Percentiles rank a stretch among this genome's conserved stretches.
Evolutionary conservation across 1,140 invertebrate species (phyloP).

Genomic region (Phocides pigmalion): DNA sequence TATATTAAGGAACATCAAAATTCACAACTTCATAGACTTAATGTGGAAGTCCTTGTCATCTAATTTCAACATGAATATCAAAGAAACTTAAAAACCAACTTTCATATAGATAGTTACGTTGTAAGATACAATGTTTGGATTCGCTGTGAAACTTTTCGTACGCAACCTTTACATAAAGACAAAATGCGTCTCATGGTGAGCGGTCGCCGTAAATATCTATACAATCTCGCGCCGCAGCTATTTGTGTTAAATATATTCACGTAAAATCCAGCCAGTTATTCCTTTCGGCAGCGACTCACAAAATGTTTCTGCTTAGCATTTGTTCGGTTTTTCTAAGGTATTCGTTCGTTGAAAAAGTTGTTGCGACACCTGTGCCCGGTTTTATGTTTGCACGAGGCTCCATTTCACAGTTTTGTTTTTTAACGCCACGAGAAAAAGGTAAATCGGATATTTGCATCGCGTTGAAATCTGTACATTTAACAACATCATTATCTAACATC

Average conservation of each 20-base stretch:
- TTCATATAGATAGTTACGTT: not conserved
- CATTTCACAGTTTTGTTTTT: slow-evolving; percentile 2
- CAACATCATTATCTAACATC: no score
- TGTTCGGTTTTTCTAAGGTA: slow-evolving; percentile 9
- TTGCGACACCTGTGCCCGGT: slow-evolving; percentile 12
- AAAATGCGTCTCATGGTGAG: not conserved
- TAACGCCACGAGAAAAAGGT: not conserved
- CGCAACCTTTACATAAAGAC: not conserved
- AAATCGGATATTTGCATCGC: slow-evolving; percentile 1
- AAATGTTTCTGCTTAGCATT: slow-evolving; percentile 25
- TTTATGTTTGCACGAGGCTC: not conserved
- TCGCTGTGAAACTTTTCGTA: slow-evolving; percentile 2
- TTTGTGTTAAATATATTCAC: slow-evolving; percentile 31
- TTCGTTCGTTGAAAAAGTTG: slow-evolving; percentile 24
- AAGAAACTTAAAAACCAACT: no score
- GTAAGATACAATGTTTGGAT: not conserved
- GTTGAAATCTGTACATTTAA: no score
- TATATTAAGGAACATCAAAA: no score
- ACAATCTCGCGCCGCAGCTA: slow-evolving; percentile 14
- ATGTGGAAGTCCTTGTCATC: no score
- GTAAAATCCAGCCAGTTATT: slow-evolving; percentile 19
- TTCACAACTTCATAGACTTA: no score
- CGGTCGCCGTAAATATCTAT: slow-evolving; percentile 11
- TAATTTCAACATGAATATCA: no score
- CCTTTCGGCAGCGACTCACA: slow-evolving; percentile 9